Percentiles rank a stretch among this genome's conserved stretches.
phyloP scores from a whole-genome alignment of 2,113 vertebrate species.

The Catharus minimus region DNA sequence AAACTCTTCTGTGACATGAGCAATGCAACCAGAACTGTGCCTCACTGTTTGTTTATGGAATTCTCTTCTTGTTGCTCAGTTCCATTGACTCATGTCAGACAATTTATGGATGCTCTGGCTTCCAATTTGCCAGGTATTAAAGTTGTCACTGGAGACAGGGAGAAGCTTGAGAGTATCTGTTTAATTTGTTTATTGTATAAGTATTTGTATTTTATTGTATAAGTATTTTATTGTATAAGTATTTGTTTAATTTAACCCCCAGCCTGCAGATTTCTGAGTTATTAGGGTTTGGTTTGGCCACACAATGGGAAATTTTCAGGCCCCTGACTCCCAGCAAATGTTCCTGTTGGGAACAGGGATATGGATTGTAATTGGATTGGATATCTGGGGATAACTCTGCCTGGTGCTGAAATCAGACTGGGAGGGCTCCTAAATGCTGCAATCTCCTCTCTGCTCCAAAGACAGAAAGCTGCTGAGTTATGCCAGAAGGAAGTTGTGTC shows the following conservation, averaged over 20 bases:
- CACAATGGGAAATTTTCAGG: background rate
- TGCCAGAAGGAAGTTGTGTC: conserved; percentile 37
- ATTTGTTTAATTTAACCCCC: conserved; percentile 8
- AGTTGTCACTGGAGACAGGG: conserved; percentile 1
- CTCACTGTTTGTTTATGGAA: background rate
- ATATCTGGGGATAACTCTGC: background rate
- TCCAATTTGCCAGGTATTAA: conserved; percentile 29
- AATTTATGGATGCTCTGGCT: background rate
- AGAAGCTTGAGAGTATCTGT: conserved; percentile 2
- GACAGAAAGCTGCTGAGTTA: conserved; percentile 47
- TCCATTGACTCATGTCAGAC: background rate
- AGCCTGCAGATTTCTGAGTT: background rate
- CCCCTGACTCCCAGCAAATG: background rate
- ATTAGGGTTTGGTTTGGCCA: background rate
- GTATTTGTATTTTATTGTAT: no score
- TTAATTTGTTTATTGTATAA: background rate
- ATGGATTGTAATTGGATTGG: background rate
- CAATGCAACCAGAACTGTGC: background rate
- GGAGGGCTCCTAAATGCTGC: background rate
- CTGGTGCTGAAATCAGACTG: background rate
- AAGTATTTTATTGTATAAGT: background rate
- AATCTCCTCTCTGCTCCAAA: background rate
- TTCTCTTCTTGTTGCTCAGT: background rate
- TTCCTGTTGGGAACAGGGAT: background rate
- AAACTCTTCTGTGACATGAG: background rate